These are phyloP conservation scores for Bathynomus jamesi DNA, from an alignment of 1,140 invertebrate species.

Conservation along the genomic window DNA sequence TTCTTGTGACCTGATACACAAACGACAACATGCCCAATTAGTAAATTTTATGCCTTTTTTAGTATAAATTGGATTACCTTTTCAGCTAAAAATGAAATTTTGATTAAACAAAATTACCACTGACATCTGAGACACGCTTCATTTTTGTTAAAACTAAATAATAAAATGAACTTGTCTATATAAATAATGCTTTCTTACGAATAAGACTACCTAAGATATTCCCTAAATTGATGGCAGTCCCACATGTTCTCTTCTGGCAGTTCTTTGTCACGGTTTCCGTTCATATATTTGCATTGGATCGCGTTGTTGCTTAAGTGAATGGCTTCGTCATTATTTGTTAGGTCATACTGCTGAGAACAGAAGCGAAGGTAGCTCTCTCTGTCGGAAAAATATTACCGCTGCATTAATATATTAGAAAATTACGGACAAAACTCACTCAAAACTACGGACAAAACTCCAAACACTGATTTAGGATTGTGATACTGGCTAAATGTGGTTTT, in stretches of 20 bases:
- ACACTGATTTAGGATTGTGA: too few relatives aligned
- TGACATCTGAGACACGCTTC: too few relatives aligned
- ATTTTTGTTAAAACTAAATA: too few relatives aligned
- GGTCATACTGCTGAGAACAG: conserved; percentile 80
- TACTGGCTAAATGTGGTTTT: too few relatives aligned
- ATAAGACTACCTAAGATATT: conserved; percentile 44
- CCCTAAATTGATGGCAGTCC: conserved; percentile 58
- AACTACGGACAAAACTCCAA: too few relatives aligned
- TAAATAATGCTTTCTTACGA: too few relatives aligned
- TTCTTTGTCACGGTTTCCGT: conserved; percentile 62
- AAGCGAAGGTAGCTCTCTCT: conserved; percentile 85
- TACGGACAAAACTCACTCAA: too few relatives aligned
- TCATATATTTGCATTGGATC: conserved; percentile 84
- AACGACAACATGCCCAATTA: too few relatives aligned
- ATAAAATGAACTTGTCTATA: too few relatives aligned
- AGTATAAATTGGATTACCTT: background rate
- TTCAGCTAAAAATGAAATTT: background rate
- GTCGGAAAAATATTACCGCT: too few relatives aligned
- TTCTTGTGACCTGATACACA: background rate
- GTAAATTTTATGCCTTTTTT: background rate
- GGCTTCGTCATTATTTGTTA: conserved; percentile 85
- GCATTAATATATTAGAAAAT: too few relatives aligned
- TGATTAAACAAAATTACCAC: too few relatives aligned
- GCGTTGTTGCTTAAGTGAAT: conserved; percentile 90
- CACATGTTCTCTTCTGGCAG: conserved; percentile 76